Conservation (phyloP, 2,888 invertebrate species). For the Alloplasta piceator region DNA sequence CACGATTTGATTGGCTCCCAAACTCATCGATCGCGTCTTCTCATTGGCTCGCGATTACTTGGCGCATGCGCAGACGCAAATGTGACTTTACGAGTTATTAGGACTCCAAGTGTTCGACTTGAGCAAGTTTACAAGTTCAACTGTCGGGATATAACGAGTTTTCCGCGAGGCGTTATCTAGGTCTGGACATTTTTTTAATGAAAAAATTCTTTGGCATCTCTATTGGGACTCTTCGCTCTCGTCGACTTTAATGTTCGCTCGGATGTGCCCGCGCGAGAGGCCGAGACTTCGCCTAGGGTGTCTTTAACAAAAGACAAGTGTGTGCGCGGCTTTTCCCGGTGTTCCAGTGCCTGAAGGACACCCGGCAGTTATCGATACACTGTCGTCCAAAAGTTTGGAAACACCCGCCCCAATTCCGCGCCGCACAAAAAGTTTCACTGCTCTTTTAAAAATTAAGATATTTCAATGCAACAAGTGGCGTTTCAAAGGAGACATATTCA, state of each 20-base stretch:
- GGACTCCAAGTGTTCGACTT: neutral
- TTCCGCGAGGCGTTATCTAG: constrained; percentile 25
- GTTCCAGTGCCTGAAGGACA: constrained; percentile 21
- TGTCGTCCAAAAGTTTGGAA: too few species aligned
- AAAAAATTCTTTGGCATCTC: constrained; percentile 55
- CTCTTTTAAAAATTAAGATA: too few species aligned
- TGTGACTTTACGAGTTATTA: neutral
- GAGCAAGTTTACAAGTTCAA: neutral
- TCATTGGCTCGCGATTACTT: constrained; percentile 8
- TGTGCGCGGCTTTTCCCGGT: neutral
- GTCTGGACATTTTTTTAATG: constrained; percentile 55
- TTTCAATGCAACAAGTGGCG: too few species aligned
- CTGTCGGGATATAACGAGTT: constrained; percentile 12
- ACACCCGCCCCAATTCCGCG: too few species aligned
- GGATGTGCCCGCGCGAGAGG: constrained; percentile 25
- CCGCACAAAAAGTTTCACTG: too few species aligned
- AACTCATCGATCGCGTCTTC: neutral
- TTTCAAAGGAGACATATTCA: too few species aligned
- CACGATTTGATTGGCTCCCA: neutral
- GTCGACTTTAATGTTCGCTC: constrained; percentile 43
- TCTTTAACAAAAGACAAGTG: constrained; percentile 54
- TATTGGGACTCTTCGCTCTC: constrained; percentile 21
- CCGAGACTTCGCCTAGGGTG: constrained; percentile 47
- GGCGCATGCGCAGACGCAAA: neutral
- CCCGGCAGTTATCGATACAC: neutral